These are phyloP conservation scores for Lasioglossum malachurum DNA, from an alignment of 2,888 invertebrate genomes.

Conservation along the genomic window DNA sequence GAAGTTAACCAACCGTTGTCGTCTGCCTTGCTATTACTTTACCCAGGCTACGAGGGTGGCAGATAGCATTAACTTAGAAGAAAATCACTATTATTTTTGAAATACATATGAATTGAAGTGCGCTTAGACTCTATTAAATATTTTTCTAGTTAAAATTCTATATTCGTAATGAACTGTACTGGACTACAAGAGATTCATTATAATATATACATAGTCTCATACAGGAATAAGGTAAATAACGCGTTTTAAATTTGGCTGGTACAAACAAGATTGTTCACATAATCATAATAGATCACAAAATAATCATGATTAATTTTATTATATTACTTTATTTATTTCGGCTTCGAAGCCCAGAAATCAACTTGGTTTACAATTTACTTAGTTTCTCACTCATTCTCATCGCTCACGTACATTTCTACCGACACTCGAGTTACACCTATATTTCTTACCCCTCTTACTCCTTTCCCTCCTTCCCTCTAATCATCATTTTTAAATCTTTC, in stretches of 20 bases:
- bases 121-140: slow-evolving; percentile 23
- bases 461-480: too few relatives aligned
- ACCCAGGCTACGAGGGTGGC: slow-evolving; percentile 89
- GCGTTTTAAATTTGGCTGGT: slow-evolving; percentile 27
- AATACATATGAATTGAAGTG: slow-evolving; percentile 4
- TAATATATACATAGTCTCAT: slow-evolving; percentile 1
- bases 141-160: slow-evolving; percentile 30
- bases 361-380: too few relatives aligned
- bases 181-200: slow-evolving; percentile 23
- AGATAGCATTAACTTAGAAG: slow-evolving; percentile 51
- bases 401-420: too few relatives aligned
- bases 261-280: slow-evolving; percentile 24
- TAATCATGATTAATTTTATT: slow-evolving; percentile 21
- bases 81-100: slow-evolving; percentile 10
- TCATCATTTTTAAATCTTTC: too few relatives aligned
- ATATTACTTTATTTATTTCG: too few relatives aligned
- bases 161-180: slow-evolving; percentile 22
- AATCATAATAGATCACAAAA: slow-evolving; percentile 8
- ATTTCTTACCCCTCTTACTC: too few relatives aligned
- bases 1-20: slow-evolving; percentile 87
- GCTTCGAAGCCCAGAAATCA: too few relatives aligned
- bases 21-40: slow-evolving; percentile 86
- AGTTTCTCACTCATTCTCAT: too few relatives aligned
- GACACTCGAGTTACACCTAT: too few relatives aligned
- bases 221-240: slow-evolving; percentile 15